These are phyloP conservation scores for Caenorhabditis panamensis DNA, from an alignment of 2,888 invertebrate species.

Conservation along the genomic window DNA sequence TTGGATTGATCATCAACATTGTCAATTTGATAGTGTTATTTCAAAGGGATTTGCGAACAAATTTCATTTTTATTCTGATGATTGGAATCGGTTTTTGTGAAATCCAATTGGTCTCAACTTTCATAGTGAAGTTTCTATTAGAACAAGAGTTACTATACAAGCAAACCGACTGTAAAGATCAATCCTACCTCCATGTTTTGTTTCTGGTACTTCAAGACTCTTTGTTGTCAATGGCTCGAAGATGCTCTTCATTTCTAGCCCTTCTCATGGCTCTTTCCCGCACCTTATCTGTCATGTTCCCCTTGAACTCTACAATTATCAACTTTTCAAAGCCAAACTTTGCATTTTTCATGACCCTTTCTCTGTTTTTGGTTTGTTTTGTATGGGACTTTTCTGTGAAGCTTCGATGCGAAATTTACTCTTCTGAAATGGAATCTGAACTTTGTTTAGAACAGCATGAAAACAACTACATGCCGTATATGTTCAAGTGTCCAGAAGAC, in stretches of 20 bases:
- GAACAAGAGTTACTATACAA: background rate
- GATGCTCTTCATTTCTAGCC: background rate
- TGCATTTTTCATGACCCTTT: background rate
- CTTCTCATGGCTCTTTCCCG: background rate
- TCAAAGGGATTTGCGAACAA: background rate
- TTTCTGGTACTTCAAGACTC: background rate
- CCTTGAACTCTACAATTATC: background rate
- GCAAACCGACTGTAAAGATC: background rate
- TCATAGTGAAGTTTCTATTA: background rate
- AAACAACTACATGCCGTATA: too few species aligned
- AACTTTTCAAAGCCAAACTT: background rate
- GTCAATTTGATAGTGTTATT: background rate
- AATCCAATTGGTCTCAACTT: background rate
- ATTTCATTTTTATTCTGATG: background rate
- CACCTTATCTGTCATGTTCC: background rate
- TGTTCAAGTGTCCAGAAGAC: too few species aligned
- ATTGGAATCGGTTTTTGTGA: background rate
- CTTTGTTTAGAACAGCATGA: too few species aligned
- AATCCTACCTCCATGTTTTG: background rate
- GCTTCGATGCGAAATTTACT: too few species aligned
- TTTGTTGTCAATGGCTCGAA: background rate
- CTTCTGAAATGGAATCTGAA: too few species aligned
- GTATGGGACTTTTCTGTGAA: background rate
- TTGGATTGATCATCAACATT: slow-evolving; percentile 2
- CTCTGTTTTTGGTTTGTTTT: background rate